These are phyloP conservation scores for Himalopsyche phryganea DNA, from an alignment of 1,140 invertebrate genomes.

Conservation along the genomic window DNA sequence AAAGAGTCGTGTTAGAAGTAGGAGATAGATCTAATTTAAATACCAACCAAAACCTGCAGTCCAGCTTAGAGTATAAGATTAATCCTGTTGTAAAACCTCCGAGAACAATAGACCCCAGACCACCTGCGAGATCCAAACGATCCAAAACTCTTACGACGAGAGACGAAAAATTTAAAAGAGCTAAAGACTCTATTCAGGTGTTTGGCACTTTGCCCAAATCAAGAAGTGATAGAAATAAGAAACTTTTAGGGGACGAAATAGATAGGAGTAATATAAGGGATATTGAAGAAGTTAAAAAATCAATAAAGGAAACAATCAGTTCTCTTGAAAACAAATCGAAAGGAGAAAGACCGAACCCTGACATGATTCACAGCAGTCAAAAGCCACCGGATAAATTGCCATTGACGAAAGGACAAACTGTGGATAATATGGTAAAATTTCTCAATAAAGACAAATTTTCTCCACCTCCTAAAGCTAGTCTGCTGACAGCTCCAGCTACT, in stretches of 20 bases:
- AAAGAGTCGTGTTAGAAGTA: constrained; percentile 19
- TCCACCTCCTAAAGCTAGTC: constrained; percentile 61
- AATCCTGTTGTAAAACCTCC: constrained; percentile 53
- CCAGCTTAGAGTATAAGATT: constrained; percentile 42
- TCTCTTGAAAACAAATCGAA: constrained; percentile 49
- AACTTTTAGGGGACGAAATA: constrained; percentile 44
- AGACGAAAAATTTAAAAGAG: constrained; percentile 19
- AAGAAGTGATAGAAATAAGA: constrained; percentile 44
- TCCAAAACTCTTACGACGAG: constrained; percentile 17
- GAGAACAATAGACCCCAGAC: constrained; percentile 43
- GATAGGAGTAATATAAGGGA: constrained; percentile 40
- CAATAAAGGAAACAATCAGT: constrained; percentile 47
- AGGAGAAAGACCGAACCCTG: constrained; percentile 50
- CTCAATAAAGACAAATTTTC: constrained; percentile 61
- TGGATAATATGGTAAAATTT: constrained; percentile 61
- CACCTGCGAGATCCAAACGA: constrained; percentile 40
- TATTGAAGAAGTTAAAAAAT: constrained; percentile 38
- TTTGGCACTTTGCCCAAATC: constrained; percentile 40
- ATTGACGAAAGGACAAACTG: constrained; percentile 61
- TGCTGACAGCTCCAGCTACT: constrained; percentile 58
- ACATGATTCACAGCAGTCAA: constrained; percentile 66
- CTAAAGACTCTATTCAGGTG: constrained; percentile 1
- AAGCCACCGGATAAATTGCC: constrained; percentile 60
- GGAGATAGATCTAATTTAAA: background rate
- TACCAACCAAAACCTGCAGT: background rate